Conservation (phyloP, 2,113 vertebrate species). For the Tragelaphus scriptus region DNA sequence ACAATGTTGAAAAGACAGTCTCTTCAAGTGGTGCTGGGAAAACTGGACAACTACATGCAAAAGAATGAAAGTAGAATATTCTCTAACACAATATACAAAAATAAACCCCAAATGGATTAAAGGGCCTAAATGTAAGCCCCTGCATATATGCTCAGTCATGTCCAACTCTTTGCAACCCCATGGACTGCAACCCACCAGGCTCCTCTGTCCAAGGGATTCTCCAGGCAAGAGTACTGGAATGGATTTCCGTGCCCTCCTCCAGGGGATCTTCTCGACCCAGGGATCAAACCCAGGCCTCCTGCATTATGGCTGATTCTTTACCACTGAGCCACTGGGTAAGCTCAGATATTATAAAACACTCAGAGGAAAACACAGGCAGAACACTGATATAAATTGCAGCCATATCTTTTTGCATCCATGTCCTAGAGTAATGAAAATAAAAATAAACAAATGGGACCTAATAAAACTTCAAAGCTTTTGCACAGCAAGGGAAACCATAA, state of each 20-base stretch:
- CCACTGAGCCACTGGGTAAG: neutral
- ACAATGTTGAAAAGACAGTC: neutral
- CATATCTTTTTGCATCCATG: neutral
- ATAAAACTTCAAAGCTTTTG: neutral
- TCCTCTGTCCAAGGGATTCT: neutral
- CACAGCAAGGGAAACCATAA: neutral
- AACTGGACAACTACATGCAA: neutral
- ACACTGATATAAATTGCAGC: neutral
- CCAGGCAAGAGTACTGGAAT: neutral
- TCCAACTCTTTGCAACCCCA: neutral
- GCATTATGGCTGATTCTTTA: neutral
- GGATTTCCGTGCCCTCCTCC: neutral
- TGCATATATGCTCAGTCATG: neutral
- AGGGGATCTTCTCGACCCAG: neutral
- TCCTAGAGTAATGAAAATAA: neutral
- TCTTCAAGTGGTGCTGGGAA: neutral
- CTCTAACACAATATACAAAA: neutral
- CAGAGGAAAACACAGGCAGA: neutral
- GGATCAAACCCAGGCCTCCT: neutral
- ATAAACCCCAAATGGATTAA: neutral
- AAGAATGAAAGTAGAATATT: neutral
- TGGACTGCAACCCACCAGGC: neutral
- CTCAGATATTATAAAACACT: neutral
- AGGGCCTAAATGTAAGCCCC: neutral
- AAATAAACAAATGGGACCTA: neutral